A percentile compares a stretch with the other conserved stretches of the same genome.
phyloP scores from a whole-genome alignment of 2,113 vertebrate genomes.

The Callipepla squamata region DNA sequence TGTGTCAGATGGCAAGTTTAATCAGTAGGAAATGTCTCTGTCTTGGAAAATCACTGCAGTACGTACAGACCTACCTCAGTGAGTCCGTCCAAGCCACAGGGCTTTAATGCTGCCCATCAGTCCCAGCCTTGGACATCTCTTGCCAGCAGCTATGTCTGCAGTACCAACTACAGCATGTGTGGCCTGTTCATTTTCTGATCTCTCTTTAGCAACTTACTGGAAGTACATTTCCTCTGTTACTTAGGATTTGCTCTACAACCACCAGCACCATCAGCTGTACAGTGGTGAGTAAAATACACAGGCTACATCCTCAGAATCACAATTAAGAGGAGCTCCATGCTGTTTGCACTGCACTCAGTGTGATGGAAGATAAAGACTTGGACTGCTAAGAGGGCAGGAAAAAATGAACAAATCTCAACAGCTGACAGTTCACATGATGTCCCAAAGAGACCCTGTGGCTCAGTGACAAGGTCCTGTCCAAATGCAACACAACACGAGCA shows the following conservation, averaged over 20 bases:
- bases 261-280: background rate
- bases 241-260: background rate
- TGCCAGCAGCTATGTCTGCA: background rate
- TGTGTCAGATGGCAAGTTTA: constrained; percentile 12
- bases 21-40: constrained; percentile 13
- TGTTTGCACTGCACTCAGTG: background rate
- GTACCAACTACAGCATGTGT: background rate
- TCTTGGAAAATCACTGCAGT: background rate
- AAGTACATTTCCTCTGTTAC: background rate
- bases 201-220: background rate
- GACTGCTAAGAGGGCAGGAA: background rate
- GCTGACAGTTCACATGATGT: background rate
- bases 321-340: background rate
- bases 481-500: background rate
- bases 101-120: background rate
- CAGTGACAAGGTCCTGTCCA: background rate
- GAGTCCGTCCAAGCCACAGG: background rate
- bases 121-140: background rate
- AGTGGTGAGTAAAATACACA: background rate
- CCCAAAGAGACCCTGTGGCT: background rate
- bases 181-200: background rate
- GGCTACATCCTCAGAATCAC: background rate
- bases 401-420: background rate
- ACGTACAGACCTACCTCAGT: background rate
- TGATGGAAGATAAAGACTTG: background rate